These are phyloP conservation scores for Eulithis prunata DNA, from an alignment of 2,888 invertebrate species.

Conservation along the genomic window DNA sequence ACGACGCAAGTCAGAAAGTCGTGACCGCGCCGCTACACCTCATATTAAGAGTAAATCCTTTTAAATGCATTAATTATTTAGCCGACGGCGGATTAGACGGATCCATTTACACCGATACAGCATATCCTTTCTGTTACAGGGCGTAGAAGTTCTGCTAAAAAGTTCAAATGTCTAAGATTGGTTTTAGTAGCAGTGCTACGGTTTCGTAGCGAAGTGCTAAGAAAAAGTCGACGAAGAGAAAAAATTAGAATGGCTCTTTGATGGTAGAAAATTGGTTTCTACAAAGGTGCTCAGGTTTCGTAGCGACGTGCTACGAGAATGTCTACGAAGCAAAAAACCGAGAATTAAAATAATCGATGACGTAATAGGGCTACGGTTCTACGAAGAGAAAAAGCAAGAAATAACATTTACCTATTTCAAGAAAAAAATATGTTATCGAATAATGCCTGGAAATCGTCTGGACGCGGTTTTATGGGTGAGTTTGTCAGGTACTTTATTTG, in stretches of 20 bases:
- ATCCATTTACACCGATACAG: slow-evolving; percentile 53
- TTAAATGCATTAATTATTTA: slow-evolving; percentile 83
- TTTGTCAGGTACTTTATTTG: too few species aligned
- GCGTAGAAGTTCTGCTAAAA: too few species aligned
- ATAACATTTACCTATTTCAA: too few species aligned
- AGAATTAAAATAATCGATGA: too few species aligned
- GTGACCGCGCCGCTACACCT: slow-evolving; percentile 79
- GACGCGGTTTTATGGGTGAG: too few species aligned
- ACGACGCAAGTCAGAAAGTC: slow-evolving; percentile 62
- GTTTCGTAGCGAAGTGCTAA: slow-evolving; percentile 14
- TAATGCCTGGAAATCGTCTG: too few species aligned
- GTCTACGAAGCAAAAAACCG: neutral
- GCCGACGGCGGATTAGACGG: slow-evolving; percentile 69
- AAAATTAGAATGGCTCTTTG: neutral
- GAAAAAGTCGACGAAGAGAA: neutral
- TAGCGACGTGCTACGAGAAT: neutral
- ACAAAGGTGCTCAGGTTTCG: neutral
- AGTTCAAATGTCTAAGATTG: neutral
- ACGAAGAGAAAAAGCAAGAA: too few species aligned
- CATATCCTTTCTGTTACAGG: neutral
- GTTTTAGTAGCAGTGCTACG: slow-evolving; percentile 11
- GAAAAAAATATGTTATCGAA: too few species aligned
- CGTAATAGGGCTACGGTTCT: too few species aligned
- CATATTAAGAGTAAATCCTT: slow-evolving; percentile 82
- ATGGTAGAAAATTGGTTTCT: too few species aligned